Base-by-base conservation (phyloP, 2,797 vertebrate species). In the Galaxias olidus region DNA sequence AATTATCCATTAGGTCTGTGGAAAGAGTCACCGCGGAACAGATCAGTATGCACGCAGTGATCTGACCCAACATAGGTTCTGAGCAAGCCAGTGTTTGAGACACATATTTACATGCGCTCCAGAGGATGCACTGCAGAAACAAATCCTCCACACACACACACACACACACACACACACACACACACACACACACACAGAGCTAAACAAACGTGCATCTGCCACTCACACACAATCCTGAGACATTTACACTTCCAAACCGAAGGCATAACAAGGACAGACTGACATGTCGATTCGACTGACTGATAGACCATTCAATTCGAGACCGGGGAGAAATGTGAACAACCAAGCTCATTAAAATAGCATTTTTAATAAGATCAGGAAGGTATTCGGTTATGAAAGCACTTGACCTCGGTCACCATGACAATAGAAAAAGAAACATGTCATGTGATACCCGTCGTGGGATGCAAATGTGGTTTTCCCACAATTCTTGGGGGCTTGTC, bases 401-500 rank as follows among this genome's bases (percentile, higher is more conserved):
- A 62, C 49, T 74, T 66, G 48, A 69, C 65, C 56, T 42, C 46
- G 66, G 52, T 77, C 74, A 10, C 75, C 48, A 18, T 61, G 72
- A 78, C 63, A 69, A 73, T 64, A 50, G 67, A 58, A 61, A 19
- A 41, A 50, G 67, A 58, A 61, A 19, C 15, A 10, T 14, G 19
- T 58, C 73, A 61, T 52, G 59, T 76, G 76, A 81, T 75, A 66
- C 56, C 63, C 46, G 69, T 70, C 68, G 70, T 40, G 30, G 53
- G 67, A 86, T 69, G 55, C 68, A 61, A 64, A 75, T 51, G 63
- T 20, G 0, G 70, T 77, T 81, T 80, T 77, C 65, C 77, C 81
- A 84, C 60, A 80, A 82, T 79, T 68, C 81, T 85, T 71, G 14
- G 20, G 59, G 66, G 71, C 72, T 63, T 84, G n/a, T n/a, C n/a